Conservation (phyloP, 2,888 invertebrate species). For the Erebia ligea region DNA sequence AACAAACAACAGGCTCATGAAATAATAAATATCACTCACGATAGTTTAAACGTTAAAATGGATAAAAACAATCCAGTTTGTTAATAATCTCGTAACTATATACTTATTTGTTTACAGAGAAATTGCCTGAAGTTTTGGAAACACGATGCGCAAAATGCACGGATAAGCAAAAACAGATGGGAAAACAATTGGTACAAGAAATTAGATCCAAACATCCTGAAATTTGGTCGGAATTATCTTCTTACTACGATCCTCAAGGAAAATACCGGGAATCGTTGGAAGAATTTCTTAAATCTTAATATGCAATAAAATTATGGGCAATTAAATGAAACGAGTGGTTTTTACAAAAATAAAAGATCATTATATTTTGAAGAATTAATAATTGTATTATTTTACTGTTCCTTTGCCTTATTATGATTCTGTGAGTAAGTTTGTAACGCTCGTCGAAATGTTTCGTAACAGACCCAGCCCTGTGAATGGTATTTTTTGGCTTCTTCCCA, state of each 20-base stretch:
- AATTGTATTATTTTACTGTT: slow-evolving; percentile 14
- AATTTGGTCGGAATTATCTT: slow-evolving; percentile 79
- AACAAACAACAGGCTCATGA: no score
- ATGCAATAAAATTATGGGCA: neutral
- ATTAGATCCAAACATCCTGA: slow-evolving; percentile 81
- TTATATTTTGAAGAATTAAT: neutral
- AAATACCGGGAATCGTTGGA: slow-evolving; percentile 74
- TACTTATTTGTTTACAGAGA: slow-evolving; percentile 75
- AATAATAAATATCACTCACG: no score
- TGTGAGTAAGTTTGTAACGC: slow-evolving; percentile 49
- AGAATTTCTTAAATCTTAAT: slow-evolving; percentile 58
- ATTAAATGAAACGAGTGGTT: neutral
- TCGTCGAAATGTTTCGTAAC: slow-evolving; percentile 78
- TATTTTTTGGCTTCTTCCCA: slow-evolving; percentile 78
- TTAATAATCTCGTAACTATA: neutral
- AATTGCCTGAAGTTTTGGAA: slow-evolving; percentile 86
- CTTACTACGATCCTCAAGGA: slow-evolving; percentile 84
- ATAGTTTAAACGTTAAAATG: no score
- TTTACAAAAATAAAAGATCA: neutral
- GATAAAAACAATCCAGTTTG: no score
- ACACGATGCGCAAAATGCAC: slow-evolving; percentile 88
- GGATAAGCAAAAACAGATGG: slow-evolving; percentile 85
- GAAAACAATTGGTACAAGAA: slow-evolving; percentile 84
- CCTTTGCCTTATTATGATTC: slow-evolving; percentile 33
- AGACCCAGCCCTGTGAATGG: slow-evolving; percentile 79